Evolutionary conservation across 2,113 vertebrate species (phyloP), one percentile per base, ranked within the genome.

Genomic region (Misgurnus mizolepis): DNA sequence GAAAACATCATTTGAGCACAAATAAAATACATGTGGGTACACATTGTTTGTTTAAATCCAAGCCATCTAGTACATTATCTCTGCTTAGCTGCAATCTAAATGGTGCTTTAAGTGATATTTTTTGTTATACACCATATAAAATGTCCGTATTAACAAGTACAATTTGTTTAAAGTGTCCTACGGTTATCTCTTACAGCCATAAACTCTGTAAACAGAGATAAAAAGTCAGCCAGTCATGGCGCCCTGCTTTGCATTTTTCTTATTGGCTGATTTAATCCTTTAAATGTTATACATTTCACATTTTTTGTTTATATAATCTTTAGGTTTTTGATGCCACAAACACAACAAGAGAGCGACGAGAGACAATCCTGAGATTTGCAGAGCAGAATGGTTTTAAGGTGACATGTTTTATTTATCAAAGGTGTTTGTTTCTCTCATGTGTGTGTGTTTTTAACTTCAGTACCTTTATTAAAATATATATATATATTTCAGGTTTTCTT

Each of bases 291-390:
- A 8, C 39, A 4, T 58, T 18, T 12, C 8, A 2, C 12, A 11
- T 4, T 70, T 53, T 6, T 34, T 39, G 39, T 15, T 49, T 76
- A 7, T 76, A 7, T 27, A 56, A 0, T 12, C 9, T 47, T 34
- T 88, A 99, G 98, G 98, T 99, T 75, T 99, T 99, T 79, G 98
- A 99, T 92, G 98, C 98, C 41, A 99, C 98, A 49, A 99, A 99
- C 87, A 99, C 98, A 1, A 99, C 98, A 60, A 92, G 98, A 81
- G 98, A 98, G 85, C 92, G 98, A 3, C 93, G 98, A 85, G 94
- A 95, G 40, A 98, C 95, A 49, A 98, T 99, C 88, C 92, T 94
- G 76, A 94, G 94, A 78, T 99, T 99, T 87, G 95, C 96, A 3
- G 95, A 99, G 83, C 96, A 97, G 90, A 98, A 99, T 18, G 95